Percentiles rank a stretch among this genome's conserved stretches.
Evolutionary conservation across 23 tunicate genomes (phyloP).

Genomic region (Trididemnum miniatum): DNA sequence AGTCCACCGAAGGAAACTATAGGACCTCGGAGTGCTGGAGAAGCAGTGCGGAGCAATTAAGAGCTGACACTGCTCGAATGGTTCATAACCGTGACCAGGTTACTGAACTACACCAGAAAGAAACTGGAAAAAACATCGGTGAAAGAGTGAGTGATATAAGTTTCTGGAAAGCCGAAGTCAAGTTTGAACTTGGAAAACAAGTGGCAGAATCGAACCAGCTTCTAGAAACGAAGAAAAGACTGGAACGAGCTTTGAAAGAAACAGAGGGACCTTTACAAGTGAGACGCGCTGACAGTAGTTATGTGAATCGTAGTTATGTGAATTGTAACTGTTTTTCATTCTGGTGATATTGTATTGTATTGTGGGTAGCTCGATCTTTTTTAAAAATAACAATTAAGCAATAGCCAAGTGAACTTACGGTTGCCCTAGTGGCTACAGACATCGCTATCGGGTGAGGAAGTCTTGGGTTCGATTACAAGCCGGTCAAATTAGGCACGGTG

Average conservation of each 20-base stretch:
- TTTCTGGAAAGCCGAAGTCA: slow-evolving; percentile 95
- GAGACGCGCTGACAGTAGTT: no score
- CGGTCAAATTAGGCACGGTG: no score
- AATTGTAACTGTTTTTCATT: no score
- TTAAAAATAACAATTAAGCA: no score
- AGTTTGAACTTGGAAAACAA: slow-evolving; percentile 78
- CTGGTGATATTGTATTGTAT: no score
- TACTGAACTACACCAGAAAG: slow-evolving; percentile 70
- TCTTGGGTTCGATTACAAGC: no score
- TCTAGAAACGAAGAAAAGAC: slow-evolving; percentile 71
- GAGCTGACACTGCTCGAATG: slow-evolving; percentile 81
- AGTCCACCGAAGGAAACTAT: slow-evolving; percentile 72
- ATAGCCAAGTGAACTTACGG: no score
- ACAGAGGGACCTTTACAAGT: slow-evolving; percentile 90
- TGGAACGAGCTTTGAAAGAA: slow-evolving; percentile 85
- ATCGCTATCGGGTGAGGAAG: no score
- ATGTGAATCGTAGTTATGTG: no score
- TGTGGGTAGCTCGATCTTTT: no score
- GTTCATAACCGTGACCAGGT: slow-evolving; percentile 91
- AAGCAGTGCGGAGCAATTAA: slow-evolving; percentile 85
- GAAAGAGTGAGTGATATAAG: slow-evolving; percentile 94
- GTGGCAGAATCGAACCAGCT: slow-evolving; percentile 89
- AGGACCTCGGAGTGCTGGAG: slow-evolving; percentile 93
- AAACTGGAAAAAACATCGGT: slow-evolving; percentile 90
- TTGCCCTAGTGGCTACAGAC: no score